phyloP scores from a whole-genome alignment of 2,797 vertebrate genomes.

The Naso thynnoides region DNA sequence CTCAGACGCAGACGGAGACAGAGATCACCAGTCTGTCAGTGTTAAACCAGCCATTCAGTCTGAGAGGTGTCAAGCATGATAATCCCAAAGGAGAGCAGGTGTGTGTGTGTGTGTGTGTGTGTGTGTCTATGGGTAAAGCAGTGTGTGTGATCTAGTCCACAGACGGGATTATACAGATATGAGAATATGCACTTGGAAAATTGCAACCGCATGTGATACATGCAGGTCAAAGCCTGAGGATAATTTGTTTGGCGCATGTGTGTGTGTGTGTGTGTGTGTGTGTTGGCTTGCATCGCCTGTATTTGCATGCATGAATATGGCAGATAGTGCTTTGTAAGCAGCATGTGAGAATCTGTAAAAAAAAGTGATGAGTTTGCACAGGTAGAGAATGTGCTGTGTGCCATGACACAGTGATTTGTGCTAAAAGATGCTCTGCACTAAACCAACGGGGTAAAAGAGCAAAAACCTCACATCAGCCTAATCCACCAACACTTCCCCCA shows the following conservation, averaged over 20 bases:
- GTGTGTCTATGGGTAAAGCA: conserved; percentile 29
- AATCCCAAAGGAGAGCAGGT: conserved; percentile 66
- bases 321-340: conserved; percentile 16
- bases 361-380: conserved; percentile 28
- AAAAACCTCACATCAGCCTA: conserved; percentile 46
- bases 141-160: conserved; percentile 33
- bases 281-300: not conserved
- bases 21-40: conserved; percentile 75
- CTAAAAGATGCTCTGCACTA: conserved; percentile 4
- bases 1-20: conserved; percentile 69
- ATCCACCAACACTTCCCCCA: conserved; percentile 64
- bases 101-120: conserved; percentile 44
- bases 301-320: conserved; percentile 34
- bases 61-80: conserved; percentile 74
- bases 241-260: conserved; percentile 25
- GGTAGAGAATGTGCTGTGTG: conserved; percentile 25
- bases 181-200: conserved; percentile 45
- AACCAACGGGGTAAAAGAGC: conserved; percentile 11
- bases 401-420: conserved; percentile 25
- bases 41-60: conserved; percentile 78
- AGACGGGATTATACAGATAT: conserved; percentile 52
- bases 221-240: conserved; percentile 38
- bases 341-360: conserved; percentile 40
- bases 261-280: conserved; percentile 9
- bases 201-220: conserved; percentile 28